Evolutionary conservation across 2,888 invertebrate genomes (phyloP), one percentile per base, ranked within the genome.

Genomic region (Phorcus lineatus): DNA sequence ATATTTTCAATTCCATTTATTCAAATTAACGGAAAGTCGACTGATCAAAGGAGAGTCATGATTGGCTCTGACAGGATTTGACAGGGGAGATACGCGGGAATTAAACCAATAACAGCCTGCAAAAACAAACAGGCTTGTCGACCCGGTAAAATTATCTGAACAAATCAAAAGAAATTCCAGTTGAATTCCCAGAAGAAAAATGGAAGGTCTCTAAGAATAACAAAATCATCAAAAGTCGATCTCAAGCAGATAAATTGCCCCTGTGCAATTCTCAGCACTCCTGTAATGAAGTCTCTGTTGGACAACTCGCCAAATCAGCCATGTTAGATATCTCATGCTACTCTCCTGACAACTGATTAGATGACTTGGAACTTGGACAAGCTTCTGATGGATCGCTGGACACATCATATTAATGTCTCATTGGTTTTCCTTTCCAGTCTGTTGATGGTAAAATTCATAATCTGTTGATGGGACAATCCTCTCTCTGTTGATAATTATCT

Each of bases 261-360:
- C 70, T n/a, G 36, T 70, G 17, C 17, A 11, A 70, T 70, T 70
- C 70, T 31, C 40, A 13, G 24, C 70, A 40, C 11, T 47, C 47
- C 13, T 47, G 47, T 47, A 11, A 47, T 47, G 47, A 47, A 47
- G 47, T 47, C 47, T 11, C 13, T 47, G 47, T 47, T 11, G 47
- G 70, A 70, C 70, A 31, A 36, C 40, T 36, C 36, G 36, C n/a
- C 28, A 70, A 70, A 70, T 40, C 70, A 36, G 19, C 36, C 70
- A 70, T 70, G 36, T n/a, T n/a, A 67, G 31, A 70, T 36, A n/a
- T 31, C 16, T 40, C 19, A 36, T 70, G 40, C 13, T 70, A 19
- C 40, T 70, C 19, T 70, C 40, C 70, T 70, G 36, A 70, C 70
- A 70, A 70, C 70, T 70, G 70, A 70, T 70, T 36, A 70, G 47